Evolutionary conservation across 2,113 vertebrate species (phyloP).

Genomic region (Casuarius casuarius): DNA sequence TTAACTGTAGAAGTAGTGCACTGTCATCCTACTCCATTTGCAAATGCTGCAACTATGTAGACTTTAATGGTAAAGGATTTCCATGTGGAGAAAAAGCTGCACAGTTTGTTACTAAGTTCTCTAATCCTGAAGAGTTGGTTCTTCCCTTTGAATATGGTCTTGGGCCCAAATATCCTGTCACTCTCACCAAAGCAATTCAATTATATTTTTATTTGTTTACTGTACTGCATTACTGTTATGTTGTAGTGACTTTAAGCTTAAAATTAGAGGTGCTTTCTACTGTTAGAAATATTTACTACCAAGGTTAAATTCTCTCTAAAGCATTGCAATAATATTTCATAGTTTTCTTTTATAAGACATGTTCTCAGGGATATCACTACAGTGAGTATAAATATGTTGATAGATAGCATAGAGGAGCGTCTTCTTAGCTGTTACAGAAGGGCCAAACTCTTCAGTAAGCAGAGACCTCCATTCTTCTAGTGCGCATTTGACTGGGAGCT

Average conservation of each 20-base stretch:
- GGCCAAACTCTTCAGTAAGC: background rate
- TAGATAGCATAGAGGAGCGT: background rate
- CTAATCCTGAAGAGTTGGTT: background rate
- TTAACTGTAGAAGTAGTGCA: background rate
- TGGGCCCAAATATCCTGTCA: background rate
- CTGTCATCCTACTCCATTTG: background rate
- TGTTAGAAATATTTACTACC: background rate
- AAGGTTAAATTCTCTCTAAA: constrained; percentile 1
- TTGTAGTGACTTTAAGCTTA: background rate
- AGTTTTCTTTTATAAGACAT: background rate
- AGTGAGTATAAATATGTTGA: background rate
- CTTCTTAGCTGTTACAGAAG: background rate
- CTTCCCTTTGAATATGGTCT: background rate
- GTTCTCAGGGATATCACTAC: background rate
- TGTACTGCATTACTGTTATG: background rate
- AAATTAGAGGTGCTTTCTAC: background rate
- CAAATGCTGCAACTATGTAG: background rate
- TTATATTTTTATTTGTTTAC: background rate
- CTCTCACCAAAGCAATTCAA: background rate
- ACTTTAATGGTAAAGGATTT: background rate
- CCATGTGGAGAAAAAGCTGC: background rate
- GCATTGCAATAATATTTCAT: background rate
- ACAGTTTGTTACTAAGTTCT: background rate
- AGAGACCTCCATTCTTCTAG: background rate
- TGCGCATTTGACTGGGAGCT: background rate